phyloP scores from a whole-genome alignment of 2,888 invertebrate species.

The Agriopis marginaria region DNA sequence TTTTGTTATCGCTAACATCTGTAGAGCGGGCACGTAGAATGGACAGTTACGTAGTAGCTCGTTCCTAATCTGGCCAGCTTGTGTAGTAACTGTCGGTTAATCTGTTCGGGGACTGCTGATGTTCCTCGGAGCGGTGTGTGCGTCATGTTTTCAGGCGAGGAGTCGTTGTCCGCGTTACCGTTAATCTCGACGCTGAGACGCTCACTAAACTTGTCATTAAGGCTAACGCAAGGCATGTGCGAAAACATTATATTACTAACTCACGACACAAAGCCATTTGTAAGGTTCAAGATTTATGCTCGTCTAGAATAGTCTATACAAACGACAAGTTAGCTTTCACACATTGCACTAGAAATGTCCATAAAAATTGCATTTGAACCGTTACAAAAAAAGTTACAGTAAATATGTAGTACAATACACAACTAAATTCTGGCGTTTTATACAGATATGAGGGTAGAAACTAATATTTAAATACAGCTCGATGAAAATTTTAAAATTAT shows the following conservation, averaged over 20 bases:
- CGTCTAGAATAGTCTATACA: slow-evolving; percentile 5
- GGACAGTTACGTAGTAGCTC: slow-evolving; percentile 54
- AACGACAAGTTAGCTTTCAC: neutral
- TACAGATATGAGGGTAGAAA: neutral
- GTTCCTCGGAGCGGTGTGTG: slow-evolving; percentile 66
- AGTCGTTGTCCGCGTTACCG: slow-evolving; percentile 81
- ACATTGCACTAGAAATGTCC: neutral
- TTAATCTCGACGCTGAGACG: slow-evolving; percentile 59
- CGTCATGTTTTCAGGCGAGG: slow-evolving; percentile 74
- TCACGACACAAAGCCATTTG: slow-evolving; percentile 32
- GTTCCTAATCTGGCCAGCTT: slow-evolving; percentile 10
- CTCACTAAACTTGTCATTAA: slow-evolving; percentile 47
- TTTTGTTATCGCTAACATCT: slow-evolving; percentile 72
- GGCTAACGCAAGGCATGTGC: slow-evolving; percentile 36
- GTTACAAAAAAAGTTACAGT: neutral
- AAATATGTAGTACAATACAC: neutral
- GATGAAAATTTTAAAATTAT: slow-evolving; percentile 22
- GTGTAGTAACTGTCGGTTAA: slow-evolving; percentile 26
- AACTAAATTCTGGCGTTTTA: neutral
- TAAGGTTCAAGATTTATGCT: slow-evolving; percentile 20
- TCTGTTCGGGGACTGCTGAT: slow-evolving; percentile 40
- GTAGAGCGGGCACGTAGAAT: slow-evolving; percentile 59
- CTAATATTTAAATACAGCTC: neutral
- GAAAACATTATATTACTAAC: slow-evolving; percentile 35
- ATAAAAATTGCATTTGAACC: slow-evolving; percentile 3